phyloP scores from a whole-genome alignment of 2,113 vertebrate genomes.

The Podarcis cretensis region DNA sequence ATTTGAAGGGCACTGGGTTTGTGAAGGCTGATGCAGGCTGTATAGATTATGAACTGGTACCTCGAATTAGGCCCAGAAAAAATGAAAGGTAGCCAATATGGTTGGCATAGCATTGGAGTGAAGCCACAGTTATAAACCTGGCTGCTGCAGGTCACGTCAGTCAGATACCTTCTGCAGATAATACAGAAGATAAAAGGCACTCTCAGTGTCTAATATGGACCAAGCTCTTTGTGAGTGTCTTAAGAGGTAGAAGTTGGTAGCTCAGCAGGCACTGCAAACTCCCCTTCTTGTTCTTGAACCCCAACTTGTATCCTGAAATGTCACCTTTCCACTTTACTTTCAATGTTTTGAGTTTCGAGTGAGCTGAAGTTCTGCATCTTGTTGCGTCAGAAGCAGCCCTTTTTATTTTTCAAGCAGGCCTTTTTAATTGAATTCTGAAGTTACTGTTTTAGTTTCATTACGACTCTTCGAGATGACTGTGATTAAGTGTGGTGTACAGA shows the following conservation, averaged over 20 bases:
- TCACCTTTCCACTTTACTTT: background rate
- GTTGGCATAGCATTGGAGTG: background rate
- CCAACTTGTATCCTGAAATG: background rate
- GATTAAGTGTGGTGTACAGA: too few species aligned
- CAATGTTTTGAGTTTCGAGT: background rate
- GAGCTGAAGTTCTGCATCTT: background rate
- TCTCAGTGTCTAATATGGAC: background rate
- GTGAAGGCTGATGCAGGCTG: background rate
- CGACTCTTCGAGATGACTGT: too few species aligned
- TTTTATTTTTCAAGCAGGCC: too few species aligned
- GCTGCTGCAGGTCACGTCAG: background rate
- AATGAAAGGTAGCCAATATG: background rate
- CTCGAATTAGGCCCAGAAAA: background rate
- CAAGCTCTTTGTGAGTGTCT: background rate
- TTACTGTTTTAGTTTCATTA: too few species aligned
- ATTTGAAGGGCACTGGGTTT: background rate
- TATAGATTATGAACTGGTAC: background rate
- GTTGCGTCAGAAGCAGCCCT: background rate
- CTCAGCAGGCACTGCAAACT: background rate
- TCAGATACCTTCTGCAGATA: background rate
- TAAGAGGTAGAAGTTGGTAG: background rate
- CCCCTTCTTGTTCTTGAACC: background rate
- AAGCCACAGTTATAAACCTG: background rate
- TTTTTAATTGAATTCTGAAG: too few species aligned
- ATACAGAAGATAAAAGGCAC: background rate